Conservation (phyloP, 2,797 vertebrate species). For the Heterohyrax brucei region DNA sequence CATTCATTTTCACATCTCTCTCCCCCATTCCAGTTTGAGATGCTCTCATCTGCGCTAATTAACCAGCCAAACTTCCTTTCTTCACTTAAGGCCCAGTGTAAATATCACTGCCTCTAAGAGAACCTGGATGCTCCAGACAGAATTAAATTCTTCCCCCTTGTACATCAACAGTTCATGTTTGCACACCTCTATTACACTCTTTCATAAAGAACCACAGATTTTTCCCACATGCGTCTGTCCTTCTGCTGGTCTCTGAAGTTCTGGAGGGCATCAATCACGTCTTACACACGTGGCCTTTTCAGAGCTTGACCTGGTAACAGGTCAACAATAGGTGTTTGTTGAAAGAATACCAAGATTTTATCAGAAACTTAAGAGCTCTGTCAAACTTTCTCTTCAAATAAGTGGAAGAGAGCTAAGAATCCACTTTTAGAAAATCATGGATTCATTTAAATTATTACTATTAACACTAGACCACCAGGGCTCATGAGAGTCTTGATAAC, state of each 20-base stretch:
- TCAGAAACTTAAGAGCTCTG: neutral
- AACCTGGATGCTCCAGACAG: neutral
- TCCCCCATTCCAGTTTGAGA: neutral
- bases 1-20: neutral
- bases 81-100: neutral
- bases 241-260: neutral
- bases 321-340: neutral
- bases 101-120: neutral
- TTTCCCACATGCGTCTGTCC: neutral
- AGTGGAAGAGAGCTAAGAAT: neutral
- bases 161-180: neutral
- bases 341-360: neutral
- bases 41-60: neutral
- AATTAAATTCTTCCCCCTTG: neutral
- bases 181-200: neutral
- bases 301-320: constrained; percentile 29
- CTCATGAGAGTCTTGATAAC: neutral
- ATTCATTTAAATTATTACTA: constrained; percentile 19
- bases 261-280: neutral
- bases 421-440: neutral
- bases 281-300: neutral
- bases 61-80: neutral
- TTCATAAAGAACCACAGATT: neutral
- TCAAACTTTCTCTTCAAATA: neutral
- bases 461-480: neutral